Evolutionary conservation across 2,113 vertebrate genomes (phyloP), one percentile per base, ranked within the genome.

Genomic region (Gorilla gorilla): DNA sequence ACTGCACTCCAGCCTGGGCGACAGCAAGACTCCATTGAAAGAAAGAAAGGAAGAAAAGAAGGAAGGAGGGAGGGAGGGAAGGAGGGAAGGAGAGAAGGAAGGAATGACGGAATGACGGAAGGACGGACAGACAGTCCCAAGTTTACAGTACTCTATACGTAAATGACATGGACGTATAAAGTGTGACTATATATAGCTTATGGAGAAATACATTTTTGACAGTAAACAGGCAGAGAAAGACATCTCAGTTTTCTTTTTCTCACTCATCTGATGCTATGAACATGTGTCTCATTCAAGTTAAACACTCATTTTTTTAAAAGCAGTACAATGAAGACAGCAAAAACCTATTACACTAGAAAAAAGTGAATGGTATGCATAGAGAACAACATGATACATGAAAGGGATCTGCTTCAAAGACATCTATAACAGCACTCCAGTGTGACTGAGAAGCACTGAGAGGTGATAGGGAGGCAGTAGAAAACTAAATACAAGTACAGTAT

Each of bases 221-320:
- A 84, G 85, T 81, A 64, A 81, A 93, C 8, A 90, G 30, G 11
- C 22, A 64, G 50, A 95, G 50, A 55, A 87, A 72, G 52, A 82
- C 18, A 68, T 66, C 13, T 76, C 59, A 59, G 30, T 73, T 95
- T 92, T 84, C 43, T 79, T 66, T 86, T 61, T 35, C 64, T 95
- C 72, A n/a, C 14, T 90, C 66, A 94, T 92, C 55, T 93, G 76
- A 87, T 86, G 81, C 61, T 68, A 87, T 93, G 52, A 97, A 84
- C 40, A 82, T 52, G 73, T 96, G 68, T 59, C 73, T 79, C 78
- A 72, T 22, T 92, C 40, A 61, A 45, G 23, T 88, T 64, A 64
- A 86, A 79, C 10, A 45, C 5, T 73, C 40, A 45, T 50, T 84
- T 70, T 70, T 30, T 38, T 40, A 61, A 43, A n/a, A 52, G 48